Conservation (phyloP, 2,113 vertebrate genomes). For the Mohoua ochrocephala region DNA sequence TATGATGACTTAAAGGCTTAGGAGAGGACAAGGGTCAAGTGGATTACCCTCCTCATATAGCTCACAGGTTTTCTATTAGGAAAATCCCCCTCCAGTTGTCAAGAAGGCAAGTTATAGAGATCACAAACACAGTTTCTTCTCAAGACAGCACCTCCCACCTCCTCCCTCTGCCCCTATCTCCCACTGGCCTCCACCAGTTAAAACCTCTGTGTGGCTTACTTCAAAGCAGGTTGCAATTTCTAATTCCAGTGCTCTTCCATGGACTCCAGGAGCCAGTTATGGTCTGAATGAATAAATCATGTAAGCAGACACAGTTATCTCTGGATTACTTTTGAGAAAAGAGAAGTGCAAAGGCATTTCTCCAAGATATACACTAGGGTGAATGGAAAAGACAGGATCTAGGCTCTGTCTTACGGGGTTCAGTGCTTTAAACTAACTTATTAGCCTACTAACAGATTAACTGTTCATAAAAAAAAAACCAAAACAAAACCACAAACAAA, state of each 20-base stretch:
- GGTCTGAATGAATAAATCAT: background rate
- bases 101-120: background rate
- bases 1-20: background rate
- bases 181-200: background rate
- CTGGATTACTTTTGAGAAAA: background rate
- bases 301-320: background rate
- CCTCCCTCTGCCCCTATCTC: background rate
- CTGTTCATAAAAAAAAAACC: background rate
- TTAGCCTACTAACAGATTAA: background rate
- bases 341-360: background rate
- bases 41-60: slow-evolving; percentile 8
- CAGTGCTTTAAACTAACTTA: background rate
- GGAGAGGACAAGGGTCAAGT: background rate
- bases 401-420: background rate
- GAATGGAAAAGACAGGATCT: background rate
- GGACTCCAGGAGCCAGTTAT: background rate
- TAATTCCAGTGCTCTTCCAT: background rate
- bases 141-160: background rate
- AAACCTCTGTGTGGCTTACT: background rate
- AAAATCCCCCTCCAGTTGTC: background rate
- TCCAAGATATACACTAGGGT: background rate
- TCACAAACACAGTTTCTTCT: background rate
- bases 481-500: background rate
- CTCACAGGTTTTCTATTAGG: background rate
- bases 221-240: background rate